A percentile compares a stretch with the other conserved stretches of the same genome.
phyloP scores from a whole-genome alignment of 1,140 invertebrate species.

The Bombus consobrinus region DNA sequence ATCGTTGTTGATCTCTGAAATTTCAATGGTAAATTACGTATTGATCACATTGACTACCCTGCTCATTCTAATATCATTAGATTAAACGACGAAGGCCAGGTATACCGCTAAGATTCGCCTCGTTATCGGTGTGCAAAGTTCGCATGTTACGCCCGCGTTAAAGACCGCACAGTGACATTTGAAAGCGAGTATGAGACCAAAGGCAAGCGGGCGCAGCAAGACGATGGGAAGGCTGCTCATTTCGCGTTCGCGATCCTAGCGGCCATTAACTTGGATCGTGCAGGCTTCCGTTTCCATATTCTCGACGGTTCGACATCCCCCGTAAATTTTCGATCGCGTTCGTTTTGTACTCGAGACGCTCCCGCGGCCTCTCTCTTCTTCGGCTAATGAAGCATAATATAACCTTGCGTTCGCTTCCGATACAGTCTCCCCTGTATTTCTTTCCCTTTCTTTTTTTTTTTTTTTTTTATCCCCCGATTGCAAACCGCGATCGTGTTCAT shows the following conservation, averaged over 20 bases:
- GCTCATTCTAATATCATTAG: background rate
- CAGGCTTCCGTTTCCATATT: conserved; percentile 39
- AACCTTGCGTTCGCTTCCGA: conserved; percentile 37
- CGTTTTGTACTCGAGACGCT: background rate
- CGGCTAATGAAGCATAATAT: conserved; percentile 47
- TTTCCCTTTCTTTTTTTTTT: background rate
- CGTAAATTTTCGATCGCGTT: conserved; percentile 32
- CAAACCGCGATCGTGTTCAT: background rate
- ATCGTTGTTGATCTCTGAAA: no score
- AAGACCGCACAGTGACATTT: conserved; percentile 47
- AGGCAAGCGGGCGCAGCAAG: background rate
- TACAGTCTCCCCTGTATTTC: background rate
- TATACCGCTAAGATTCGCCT: background rate
- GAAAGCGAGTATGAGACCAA: conserved; percentile 28
- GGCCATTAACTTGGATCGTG: conserved; percentile 5
- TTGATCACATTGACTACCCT: no score
- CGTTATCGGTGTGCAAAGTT: conserved; percentile 4
- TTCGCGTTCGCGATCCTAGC: conserved; percentile 18
- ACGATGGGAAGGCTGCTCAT: conserved; percentile 21
- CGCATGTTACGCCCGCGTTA: conserved; percentile 33
- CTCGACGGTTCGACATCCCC: conserved; percentile 12
- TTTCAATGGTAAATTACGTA: no score
- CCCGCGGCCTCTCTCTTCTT: background rate
- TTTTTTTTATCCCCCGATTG: background rate
- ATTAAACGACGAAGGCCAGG: background rate